Base-by-base conservation (phyloP, 2,888 invertebrate genomes). In the Volucella zonaria region DNA sequence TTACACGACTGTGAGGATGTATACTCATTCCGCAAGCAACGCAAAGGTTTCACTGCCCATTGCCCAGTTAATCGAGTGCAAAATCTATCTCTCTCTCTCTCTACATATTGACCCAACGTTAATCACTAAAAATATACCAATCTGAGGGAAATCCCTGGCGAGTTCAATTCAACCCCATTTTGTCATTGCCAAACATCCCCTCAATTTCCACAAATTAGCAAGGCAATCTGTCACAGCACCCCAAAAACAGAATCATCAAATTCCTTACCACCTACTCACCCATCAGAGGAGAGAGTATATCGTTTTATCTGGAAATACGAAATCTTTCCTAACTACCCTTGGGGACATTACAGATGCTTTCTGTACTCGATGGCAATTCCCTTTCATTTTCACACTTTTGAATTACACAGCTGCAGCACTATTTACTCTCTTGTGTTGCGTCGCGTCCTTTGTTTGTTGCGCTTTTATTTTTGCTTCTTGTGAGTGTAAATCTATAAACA, bases 361-460 rank as follows among this genome's bases (percentile, higher is more conserved):
- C 18, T 23, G 2, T 45, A 23, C 42, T 15, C 31, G 38, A 45
- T 51, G 31, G 49, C 14, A 62, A 62, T 45, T 62, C 54, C 52
- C 59, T 67, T 49, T 3, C 66, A 71, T 79, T 75, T 83, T 83
- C 79, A 75, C 83, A 83, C 83, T 83, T 31, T 79, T 66, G 64
- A 79, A 52, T 80, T 70, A 71, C 79, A 83, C 79, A 83, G 75
- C 80, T 80, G 75, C 83, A 70, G 70, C 10, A 12, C 14, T 14
- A n/a, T 14, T 3, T 40, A 8, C 18, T 58, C 47, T 43, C 31
- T 67, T 23, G 43, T 43, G 61, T 31, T 61, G 15, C 38, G 38
- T 56, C n/a, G 56, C 31, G 23, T 6, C 43, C 61, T 56, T 54
- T 56, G 38, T 59, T 15, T 54, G 31, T 6, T 31, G 31, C 6